Base-by-base conservation (phyloP, 1,140 invertebrate species). In the Eciton burchellii region DNA sequence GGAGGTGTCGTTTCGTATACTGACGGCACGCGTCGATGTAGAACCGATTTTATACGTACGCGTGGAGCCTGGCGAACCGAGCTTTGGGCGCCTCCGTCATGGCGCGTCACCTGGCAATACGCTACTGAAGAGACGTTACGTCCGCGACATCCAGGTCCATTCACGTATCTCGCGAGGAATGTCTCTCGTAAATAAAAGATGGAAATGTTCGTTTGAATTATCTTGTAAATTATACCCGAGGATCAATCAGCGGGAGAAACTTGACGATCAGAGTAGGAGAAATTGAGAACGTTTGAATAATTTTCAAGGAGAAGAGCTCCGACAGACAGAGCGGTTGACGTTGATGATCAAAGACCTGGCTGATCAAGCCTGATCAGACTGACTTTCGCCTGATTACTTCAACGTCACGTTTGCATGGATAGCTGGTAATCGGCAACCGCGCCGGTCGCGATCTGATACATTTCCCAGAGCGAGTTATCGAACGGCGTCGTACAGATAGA, bases 1-100 rank as follows among this genome's bases (percentile, higher is more conserved):
- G 76, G 87, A 88, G 83, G 84, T 88, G 70, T 89, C 83, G 84
- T 89, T 81, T 83, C 72, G 84, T 86, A 35, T 35, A 89, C 87
- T 89, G 87, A 88, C 87, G 87, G 87, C 84, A 86, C 81, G 81
- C 81, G 84, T 86, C 84, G 84, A 62, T 72, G 70, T 81, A 86
- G 84, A 70, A 88, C 83, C 77, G 87, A 89, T 84, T 89, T 89
- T 89, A 89, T 89, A 89, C 73, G 74, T 66, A 65, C 76, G 84
- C 60, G 81, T 71, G 24, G 65, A 79, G 49, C 52, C 83, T 6
- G 76, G 54, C 59, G 86, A 81, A 87, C 54, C 63, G n/a, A 81
- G 77, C 86, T 85, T 88, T 82, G 71, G 73, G 81, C 56, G 62
- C 73, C 79, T 85, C 86, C 47, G 81, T 49, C 72, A 63, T 82